Evolutionary conservation across 1,140 invertebrate genomes (phyloP).

Genomic region (Lordiphosa collinella): DNA sequence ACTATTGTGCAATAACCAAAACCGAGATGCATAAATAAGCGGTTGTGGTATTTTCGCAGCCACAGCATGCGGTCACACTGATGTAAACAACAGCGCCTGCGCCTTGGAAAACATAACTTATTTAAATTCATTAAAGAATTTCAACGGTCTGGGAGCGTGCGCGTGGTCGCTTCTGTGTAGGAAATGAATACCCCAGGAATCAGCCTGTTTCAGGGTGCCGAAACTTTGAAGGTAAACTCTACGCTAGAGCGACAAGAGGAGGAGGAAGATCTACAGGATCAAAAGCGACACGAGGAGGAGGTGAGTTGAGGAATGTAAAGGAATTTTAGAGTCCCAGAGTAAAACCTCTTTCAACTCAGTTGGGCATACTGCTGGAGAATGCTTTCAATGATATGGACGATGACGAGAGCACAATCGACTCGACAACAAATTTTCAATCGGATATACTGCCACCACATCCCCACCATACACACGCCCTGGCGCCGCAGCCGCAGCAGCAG

Average conservation of each 20-base stretch:
- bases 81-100: constrained; percentile 26
- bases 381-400: constrained; percentile 83
- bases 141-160: background rate
- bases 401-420: constrained; percentile 80
- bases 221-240: constrained; percentile 82
- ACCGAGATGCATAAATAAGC: no score
- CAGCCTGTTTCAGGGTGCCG: constrained; percentile 82
- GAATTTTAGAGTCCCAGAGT: background rate
- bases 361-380: constrained; percentile 81
- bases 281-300: constrained; percentile 82
- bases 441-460: constrained; percentile 34
- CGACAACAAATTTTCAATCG: constrained; percentile 57
- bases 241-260: constrained; percentile 81
- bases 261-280: constrained; percentile 82
- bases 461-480: background rate
- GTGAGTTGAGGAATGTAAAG: constrained; percentile 58
- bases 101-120: constrained; percentile 14
- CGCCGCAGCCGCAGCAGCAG: constrained; percentile 11
- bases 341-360: constrained; percentile 54
- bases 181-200: constrained; percentile 81
- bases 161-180: background rate
- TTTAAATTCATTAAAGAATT: constrained; percentile 29
- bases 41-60: no score
- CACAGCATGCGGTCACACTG: no score
- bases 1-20: no score